A percentile compares a stretch with the other conserved stretches of the same genome.
phyloP scores from a whole-genome alignment of 2,888 invertebrate genomes.

The Xiphydria camelus region DNA sequence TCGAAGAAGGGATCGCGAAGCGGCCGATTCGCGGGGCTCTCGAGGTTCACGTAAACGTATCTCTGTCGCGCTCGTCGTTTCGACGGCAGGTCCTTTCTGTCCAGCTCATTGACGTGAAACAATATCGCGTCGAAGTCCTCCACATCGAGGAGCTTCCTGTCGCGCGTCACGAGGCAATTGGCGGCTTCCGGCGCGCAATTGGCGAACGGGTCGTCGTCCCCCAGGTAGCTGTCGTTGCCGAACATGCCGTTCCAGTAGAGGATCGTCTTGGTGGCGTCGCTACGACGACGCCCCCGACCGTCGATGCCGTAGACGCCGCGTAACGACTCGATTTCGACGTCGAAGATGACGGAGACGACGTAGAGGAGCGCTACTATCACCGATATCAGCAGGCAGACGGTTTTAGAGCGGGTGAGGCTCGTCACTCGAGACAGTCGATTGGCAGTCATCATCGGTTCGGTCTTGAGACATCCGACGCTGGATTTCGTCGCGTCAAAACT shows the following conservation, averaged over 20 bases:
- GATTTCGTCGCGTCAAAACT: no score
- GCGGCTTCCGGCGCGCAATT: slow-evolving; percentile 47
- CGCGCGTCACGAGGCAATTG: slow-evolving; percentile 58
- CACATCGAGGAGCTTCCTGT: slow-evolving; percentile 46
- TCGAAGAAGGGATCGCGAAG: slow-evolving; percentile 26
- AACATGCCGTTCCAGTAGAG: slow-evolving; percentile 51
- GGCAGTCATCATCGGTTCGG: no score
- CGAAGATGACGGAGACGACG: slow-evolving; percentile 19
- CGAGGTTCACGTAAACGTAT: slow-evolving; percentile 61
- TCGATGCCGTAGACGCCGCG: not conserved
- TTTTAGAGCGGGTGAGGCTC: no score
- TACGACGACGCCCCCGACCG: not conserved
- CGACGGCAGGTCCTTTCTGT: slow-evolving; percentile 45
- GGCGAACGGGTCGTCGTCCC: slow-evolving; percentile 30
- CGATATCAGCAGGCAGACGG: slow-evolving; percentile 18
- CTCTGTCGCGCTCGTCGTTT: slow-evolving; percentile 54
- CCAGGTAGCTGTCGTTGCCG: slow-evolving; percentile 31
- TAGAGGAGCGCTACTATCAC: slow-evolving; percentile 22
- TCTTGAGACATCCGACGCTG: no score
- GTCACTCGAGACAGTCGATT: no score
- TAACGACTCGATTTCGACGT: slow-evolving; percentile 13
- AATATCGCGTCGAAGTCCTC: slow-evolving; percentile 61
- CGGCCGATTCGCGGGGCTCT: slow-evolving; percentile 52
- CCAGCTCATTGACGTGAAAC: slow-evolving; percentile 58
- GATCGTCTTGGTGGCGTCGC: slow-evolving; percentile 29